These are phyloP conservation scores for Clarias macrocephalus DNA, from an alignment of 2,113 vertebrate species.

Conservation along the genomic window DNA sequence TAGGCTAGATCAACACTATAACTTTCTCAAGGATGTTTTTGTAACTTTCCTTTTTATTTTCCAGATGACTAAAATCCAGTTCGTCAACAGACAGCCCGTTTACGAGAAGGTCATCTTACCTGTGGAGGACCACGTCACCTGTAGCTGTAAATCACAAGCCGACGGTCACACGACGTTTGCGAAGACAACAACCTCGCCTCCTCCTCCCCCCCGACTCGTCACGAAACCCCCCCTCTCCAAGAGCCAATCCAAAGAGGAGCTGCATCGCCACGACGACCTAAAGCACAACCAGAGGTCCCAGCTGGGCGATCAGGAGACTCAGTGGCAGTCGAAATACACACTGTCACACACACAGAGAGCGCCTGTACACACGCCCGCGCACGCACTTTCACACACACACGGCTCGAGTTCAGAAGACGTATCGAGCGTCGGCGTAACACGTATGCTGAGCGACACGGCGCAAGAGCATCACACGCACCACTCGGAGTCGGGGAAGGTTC, in stretches of 20 bases:
- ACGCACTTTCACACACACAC: neutral
- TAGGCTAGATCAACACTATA: neutral
- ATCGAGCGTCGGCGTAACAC: slow-evolving; percentile 6
- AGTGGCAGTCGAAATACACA: slow-evolving; percentile 67
- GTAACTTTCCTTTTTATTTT: neutral
- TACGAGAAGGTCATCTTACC: slow-evolving; percentile 84
- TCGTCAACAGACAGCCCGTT: slow-evolving; percentile 70
- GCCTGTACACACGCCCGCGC: slow-evolving; percentile 24
- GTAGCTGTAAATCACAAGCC: slow-evolving; percentile 75
- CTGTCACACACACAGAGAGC: slow-evolving; percentile 51
- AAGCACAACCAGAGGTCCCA: slow-evolving; percentile 72
- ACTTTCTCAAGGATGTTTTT: neutral
- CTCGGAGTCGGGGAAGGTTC: neutral
- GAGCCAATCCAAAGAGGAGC: slow-evolving; percentile 68
- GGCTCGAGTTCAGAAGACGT: neutral
- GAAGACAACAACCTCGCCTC: slow-evolving; percentile 37
- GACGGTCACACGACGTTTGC: slow-evolving; percentile 35
- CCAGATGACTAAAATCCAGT: slow-evolving; percentile 89
- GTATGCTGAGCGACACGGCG: slow-evolving; percentile 17
- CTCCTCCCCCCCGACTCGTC: slow-evolving; percentile 43
- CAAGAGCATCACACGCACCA: neutral
- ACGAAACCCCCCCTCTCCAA: slow-evolving; percentile 58
- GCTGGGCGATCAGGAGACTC: slow-evolving; percentile 64
- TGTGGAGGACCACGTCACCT: slow-evolving; percentile 88
- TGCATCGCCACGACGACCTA: slow-evolving; percentile 72